Evolutionary conservation across 1,140 invertebrate genomes (phyloP).

Genomic region (Cyphomyrmex costatus): DNA sequence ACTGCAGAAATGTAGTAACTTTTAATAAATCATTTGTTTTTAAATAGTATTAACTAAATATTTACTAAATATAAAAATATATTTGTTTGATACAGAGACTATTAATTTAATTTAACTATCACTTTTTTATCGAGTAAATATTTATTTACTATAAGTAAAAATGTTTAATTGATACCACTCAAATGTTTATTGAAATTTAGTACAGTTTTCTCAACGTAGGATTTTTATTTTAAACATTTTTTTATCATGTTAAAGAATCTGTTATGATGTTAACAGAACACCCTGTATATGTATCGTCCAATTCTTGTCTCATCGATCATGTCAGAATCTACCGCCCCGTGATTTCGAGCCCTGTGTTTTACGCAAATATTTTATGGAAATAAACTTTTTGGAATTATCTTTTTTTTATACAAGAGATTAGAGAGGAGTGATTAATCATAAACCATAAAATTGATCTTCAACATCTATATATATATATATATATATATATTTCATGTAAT

Average conservation of each 20-base stretch:
- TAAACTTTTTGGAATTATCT: neutral
- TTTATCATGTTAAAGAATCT: neutral
- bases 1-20: neutral
- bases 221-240: no score
- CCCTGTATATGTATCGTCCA: neutral
- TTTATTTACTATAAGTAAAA: no score
- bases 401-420: neutral
- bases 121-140: no score
- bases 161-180: no score
- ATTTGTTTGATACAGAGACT: no score
- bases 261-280: neutral
- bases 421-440: slow-evolving; percentile 9
- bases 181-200: no score
- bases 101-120: no score
- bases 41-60: no score
- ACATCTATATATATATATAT: no score
- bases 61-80: no score
- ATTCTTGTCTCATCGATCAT: slow-evolving; percentile 26
- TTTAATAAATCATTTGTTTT: no score
- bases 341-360: neutral
- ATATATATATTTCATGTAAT: neutral
- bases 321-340: neutral
- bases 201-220: neutral
- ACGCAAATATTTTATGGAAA: neutral
- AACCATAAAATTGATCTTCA: neutral